Evolutionary conservation across 2,888 invertebrate genomes (phyloP).

Genomic region (Drosophila niveifrons): DNA sequence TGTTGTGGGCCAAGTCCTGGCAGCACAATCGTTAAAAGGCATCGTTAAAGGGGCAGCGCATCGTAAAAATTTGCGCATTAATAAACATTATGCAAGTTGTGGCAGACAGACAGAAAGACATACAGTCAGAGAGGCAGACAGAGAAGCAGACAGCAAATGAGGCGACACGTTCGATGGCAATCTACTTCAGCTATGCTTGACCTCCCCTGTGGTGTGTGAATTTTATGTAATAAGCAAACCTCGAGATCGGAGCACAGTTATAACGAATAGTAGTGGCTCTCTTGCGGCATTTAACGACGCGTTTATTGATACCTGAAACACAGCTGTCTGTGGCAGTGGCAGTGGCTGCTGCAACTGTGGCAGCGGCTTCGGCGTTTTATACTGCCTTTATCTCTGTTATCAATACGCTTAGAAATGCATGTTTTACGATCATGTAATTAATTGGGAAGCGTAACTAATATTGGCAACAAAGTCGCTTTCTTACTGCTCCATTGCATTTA

Average conservation of each 20-base stretch:
- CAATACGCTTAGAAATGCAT: constrained; percentile 62
- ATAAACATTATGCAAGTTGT: constrained; percentile 75
- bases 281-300: constrained; percentile 68
- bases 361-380: constrained; percentile 46
- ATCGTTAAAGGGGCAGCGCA: constrained; percentile 69
- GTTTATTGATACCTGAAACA: constrained; percentile 68
- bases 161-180: constrained; percentile 50
- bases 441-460: constrained; percentile 64
- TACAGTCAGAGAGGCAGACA: constrained; percentile 8
- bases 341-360: not conserved
- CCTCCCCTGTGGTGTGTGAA: constrained; percentile 69
- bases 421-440: constrained; percentile 75
- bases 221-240: constrained; percentile 59
- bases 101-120: constrained; percentile 27
- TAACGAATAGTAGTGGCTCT: constrained; percentile 58
- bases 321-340: constrained; percentile 9
- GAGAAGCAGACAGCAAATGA: constrained; percentile 50
- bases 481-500: constrained; percentile 27
- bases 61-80: constrained; percentile 77
- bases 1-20: constrained; percentile 33
- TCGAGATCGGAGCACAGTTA: constrained; percentile 60
- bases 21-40: constrained; percentile 64
- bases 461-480: constrained; percentile 68
- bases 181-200: constrained; percentile 36
- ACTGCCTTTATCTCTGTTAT: constrained; percentile 74